Base-by-base conservation (phyloP, 2,888 invertebrate species). In the Subacronicta megacephala region DNA sequence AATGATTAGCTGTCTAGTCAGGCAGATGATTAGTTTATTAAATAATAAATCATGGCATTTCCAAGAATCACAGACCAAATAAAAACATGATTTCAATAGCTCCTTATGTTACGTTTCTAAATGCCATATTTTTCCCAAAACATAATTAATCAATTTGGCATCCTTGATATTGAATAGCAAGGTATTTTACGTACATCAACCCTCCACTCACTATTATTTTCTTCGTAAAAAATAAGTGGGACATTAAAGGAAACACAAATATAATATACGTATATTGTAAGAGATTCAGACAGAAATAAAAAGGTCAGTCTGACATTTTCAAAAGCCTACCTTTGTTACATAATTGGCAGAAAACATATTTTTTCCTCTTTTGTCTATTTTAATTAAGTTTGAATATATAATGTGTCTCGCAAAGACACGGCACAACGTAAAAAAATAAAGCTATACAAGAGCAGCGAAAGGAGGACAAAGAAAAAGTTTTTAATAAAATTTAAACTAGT, bases 401-500 rank as follows among this genome's bases (percentile, higher is more conserved):
- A 31, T 29, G 9, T 31, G 17, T 13, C 0, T 7, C n/a, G 5
- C 0, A 36, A 53, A 44, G n/a, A 41, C 23, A 43, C 13, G 15
- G 41, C 54, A 35, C 31, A 10, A 41, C 7, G 37, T 35, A 20
- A 45, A 67, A 23, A 13, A 17, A 23, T 38, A 26, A 10, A 38
- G 9, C 17, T 37, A 37, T 20, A 7, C 7, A n/a, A 52, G 55
- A 51, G 15, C 47, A 45, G 13, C 16, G 12, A 43, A 44, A 42
- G 0, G 7, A 37, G 51, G n/a, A 41, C 51, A 42, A 57, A 50
- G 33, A 54, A 62, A 56, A 51, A 52, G 23, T 40, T 33, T 56
- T 20, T 42, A 58, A 55, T 63, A 65, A 26, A 50, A 59, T 62
- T 55, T 35, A 58, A 72, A 75, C 75, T 55, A 47, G 68, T 71